Conservation (phyloP, 2,113 vertebrate genomes). For the Fregata magnificens region DNA sequence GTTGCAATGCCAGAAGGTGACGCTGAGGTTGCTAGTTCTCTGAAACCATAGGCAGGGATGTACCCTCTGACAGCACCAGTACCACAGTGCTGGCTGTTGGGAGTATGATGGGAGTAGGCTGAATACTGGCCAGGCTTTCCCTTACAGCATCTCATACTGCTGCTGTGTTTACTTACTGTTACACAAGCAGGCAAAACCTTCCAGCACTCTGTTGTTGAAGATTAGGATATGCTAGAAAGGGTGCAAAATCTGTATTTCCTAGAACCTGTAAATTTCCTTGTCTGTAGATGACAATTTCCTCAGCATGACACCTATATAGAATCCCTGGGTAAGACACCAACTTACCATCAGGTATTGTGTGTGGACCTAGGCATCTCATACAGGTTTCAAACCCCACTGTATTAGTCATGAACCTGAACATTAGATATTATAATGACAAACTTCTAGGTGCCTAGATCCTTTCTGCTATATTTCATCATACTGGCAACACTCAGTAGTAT, state of each 20-base stretch:
- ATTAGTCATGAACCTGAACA: background rate
- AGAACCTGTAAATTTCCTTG: background rate
- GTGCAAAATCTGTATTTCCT: background rate
- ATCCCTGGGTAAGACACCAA: background rate
- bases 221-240: background rate
- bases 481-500: background rate
- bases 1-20: background rate
- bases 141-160: background rate
- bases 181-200: background rate
- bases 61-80: background rate
- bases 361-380: too few species aligned
- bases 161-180: background rate
- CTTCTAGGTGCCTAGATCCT: background rate
- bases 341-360: background rate
- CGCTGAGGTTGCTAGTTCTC: background rate
- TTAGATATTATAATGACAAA: background rate
- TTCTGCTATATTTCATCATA: background rate
- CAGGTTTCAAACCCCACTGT: background rate
- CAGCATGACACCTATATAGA: rapidly evolving
- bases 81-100: background rate
- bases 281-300: background rate
- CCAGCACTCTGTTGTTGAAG: background rate
- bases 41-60: background rate
- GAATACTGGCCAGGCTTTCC: background rate
- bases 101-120: background rate